A percentile compares a stretch with the other conserved stretches of the same genome.
Evolutionary conservation across 2,113 vertebrate genomes (phyloP).

Genomic region (Passer montanus): DNA sequence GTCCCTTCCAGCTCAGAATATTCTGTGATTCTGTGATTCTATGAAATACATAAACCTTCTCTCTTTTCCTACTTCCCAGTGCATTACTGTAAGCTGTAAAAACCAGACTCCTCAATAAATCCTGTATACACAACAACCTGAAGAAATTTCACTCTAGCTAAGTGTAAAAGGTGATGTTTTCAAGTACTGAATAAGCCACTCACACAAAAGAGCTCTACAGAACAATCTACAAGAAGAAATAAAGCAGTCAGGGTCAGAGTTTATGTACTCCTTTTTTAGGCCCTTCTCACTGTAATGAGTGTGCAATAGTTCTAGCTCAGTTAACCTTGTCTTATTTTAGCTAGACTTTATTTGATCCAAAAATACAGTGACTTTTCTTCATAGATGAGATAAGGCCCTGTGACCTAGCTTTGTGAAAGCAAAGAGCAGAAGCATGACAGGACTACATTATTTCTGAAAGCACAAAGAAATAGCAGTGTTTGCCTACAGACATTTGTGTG

Average conservation of each 20-base stretch:
- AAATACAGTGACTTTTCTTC: background rate
- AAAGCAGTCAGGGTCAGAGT: background rate
- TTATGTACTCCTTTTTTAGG: background rate
- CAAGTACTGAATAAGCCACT: background rate
- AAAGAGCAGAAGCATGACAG: background rate
- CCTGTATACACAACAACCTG: background rate
- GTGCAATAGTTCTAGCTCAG: background rate
- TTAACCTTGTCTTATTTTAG: slow-evolving; percentile 21
- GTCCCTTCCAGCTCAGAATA: background rate
- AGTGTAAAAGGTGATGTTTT: background rate
- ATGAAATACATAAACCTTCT: background rate
- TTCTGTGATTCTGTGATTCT: background rate
- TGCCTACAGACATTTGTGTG: background rate
- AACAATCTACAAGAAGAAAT: background rate
- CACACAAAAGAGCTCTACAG: background rate
- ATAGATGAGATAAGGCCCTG: background rate
- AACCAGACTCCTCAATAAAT: background rate
- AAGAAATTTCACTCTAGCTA: slow-evolving; percentile 5
- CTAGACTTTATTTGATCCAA: background rate
- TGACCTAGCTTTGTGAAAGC: background rate
- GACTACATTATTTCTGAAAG: background rate
- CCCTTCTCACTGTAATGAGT: background rate
- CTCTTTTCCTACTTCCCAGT: background rate
- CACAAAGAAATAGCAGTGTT: background rate
- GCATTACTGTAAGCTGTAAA: background rate